phyloP scores from a whole-genome alignment of 2,797 vertebrate species.

The Prionace glauca region DNA sequence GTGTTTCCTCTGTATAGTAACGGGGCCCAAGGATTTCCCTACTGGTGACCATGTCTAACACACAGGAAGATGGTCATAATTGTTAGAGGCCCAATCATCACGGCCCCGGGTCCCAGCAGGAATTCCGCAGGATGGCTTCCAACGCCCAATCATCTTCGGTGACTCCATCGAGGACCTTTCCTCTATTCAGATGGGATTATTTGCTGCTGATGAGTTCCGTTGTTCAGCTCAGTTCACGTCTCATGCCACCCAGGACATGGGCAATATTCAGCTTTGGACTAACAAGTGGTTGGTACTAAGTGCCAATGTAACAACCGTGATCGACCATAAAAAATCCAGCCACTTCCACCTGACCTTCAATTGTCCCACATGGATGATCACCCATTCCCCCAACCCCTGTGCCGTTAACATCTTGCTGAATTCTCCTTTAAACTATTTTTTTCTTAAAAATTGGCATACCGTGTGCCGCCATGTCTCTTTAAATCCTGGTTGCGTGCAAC shows the following conservation, averaged over 20 bases:
- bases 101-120: background rate
- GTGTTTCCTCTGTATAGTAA: background rate
- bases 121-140: background rate
- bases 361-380: background rate
- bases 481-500: background rate
- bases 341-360: background rate
- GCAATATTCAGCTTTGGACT: background rate
- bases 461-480: background rate
- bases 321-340: background rate
- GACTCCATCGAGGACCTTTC: background rate
- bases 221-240: background rate
- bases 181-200: background rate
- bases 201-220: background rate
- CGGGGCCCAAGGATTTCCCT: background rate
- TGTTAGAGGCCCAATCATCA: background rate
- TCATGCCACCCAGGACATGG: background rate
- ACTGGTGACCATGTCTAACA: background rate
- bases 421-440: background rate
- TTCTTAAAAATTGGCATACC: background rate
- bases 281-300: background rate
- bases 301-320: background rate
- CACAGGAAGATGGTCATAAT: background rate
- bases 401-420: background rate
- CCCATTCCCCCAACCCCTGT: too few species aligned
- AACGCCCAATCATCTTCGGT: background rate